Evolutionary conservation across 2,797 vertebrate genomes (phyloP).

Genomic region (Steatocranus sp.): DNA sequence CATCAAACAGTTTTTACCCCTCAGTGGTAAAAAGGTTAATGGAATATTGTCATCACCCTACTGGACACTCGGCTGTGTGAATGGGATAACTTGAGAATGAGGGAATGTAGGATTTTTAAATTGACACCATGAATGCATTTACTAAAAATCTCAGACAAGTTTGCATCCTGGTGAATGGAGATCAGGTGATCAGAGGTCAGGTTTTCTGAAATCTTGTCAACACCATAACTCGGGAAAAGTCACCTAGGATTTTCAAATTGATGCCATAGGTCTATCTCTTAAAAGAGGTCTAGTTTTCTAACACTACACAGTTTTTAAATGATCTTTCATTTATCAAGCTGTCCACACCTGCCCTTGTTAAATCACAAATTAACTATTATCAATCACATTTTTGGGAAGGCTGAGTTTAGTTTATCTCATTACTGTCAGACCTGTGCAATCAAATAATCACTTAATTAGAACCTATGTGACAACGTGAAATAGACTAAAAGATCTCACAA

Average conservation of each 20-base stretch:
- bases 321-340: neutral
- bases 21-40: neutral
- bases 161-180: neutral
- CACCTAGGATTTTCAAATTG: neutral
- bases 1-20: neutral
- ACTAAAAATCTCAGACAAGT: neutral
- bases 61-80: neutral
- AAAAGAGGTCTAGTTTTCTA: neutral
- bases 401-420: neutral
- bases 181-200: neutral
- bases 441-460: neutral
- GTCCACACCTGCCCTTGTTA: neutral
- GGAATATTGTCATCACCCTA: neutral
- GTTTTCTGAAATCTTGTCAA: neutral
- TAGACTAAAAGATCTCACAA: neutral
- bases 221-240: neutral
- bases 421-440: neutral
- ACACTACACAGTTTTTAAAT: neutral
- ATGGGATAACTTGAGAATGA: neutral
- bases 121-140: neutral
- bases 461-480: neutral
- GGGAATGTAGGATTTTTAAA: neutral
- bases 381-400: neutral
- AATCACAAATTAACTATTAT: neutral
- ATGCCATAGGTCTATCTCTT: neutral